Conservation (phyloP, 2,888 invertebrate genomes). For the Coenonympha arcania region DNA sequence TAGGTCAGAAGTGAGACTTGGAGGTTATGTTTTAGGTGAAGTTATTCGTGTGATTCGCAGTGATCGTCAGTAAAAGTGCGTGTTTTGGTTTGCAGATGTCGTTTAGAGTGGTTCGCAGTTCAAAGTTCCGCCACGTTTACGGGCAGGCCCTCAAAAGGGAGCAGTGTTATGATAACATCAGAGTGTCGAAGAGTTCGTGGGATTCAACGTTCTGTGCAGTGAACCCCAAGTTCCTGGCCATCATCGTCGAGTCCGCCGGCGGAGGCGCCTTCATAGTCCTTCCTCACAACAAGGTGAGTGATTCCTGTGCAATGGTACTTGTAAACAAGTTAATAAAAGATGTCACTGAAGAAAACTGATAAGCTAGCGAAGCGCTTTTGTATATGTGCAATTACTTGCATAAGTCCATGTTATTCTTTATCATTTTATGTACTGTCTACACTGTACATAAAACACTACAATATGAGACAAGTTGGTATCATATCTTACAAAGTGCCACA, state of each 20-base stretch:
- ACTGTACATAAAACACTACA: no score
- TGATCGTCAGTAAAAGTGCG: constrained; percentile 54
- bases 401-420: no score
- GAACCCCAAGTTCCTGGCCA: constrained; percentile 97
- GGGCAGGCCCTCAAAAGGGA: constrained; percentile 94
- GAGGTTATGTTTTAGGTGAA: constrained; percentile 68
- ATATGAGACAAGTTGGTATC: no score
- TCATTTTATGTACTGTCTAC: no score
- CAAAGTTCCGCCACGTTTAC: constrained; percentile 97
- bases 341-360: not conserved
- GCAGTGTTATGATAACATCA: constrained; percentile 97
- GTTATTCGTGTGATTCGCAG: constrained; percentile 48
- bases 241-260: constrained; percentile 97
- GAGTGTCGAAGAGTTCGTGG: constrained; percentile 98
- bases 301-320: not conserved
- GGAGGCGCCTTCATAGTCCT: constrained; percentile 97
- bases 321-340: not conserved
- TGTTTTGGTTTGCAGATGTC: constrained; percentile 82
- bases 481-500: no score
- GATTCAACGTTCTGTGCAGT: constrained; percentile 99
- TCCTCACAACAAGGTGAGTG: constrained; percentile 90
- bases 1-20: constrained; percentile 61
- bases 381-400: no score
- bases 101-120: constrained; percentile 96
- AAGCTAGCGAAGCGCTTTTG: no score